Evolutionary conservation across 2,797 vertebrate genomes (phyloP).

Genomic region (Gallinago nigripennis): DNA sequence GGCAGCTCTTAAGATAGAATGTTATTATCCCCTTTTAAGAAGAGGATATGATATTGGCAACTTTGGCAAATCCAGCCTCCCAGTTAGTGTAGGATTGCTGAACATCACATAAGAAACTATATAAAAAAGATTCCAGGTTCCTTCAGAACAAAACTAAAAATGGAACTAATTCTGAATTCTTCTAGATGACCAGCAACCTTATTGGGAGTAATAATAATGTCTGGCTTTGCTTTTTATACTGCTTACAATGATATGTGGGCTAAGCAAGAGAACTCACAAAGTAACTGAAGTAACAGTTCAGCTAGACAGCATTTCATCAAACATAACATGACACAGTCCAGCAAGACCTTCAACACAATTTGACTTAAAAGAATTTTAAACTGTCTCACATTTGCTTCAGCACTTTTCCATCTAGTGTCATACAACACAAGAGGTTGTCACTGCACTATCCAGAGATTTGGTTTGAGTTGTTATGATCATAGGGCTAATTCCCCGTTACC

Average conservation of each 20-base stretch:
- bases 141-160: neutral
- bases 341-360: neutral
- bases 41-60: too few species aligned
- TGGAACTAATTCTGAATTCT: neutral
- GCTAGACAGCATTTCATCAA: neutral
- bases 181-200: neutral
- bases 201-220: accelerated
- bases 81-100: neutral
- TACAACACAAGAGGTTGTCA: accelerated
- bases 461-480: neutral
- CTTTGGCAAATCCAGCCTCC: neutral
- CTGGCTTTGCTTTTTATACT: neutral
- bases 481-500: neutral
- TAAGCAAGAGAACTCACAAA: neutral
- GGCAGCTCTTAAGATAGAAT: neutral
- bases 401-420: neutral
- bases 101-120: neutral
- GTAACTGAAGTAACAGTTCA: neutral
- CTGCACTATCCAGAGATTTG: too few species aligned
- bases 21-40: neutral
- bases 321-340: neutral
- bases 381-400: neutral
- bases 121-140: neutral
- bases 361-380: neutral
- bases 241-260: accelerated